Evolutionary conservation across 2,888 invertebrate species (phyloP), one percentile per base, ranked within the genome.

Genomic region (Melipona bicolor): DNA sequence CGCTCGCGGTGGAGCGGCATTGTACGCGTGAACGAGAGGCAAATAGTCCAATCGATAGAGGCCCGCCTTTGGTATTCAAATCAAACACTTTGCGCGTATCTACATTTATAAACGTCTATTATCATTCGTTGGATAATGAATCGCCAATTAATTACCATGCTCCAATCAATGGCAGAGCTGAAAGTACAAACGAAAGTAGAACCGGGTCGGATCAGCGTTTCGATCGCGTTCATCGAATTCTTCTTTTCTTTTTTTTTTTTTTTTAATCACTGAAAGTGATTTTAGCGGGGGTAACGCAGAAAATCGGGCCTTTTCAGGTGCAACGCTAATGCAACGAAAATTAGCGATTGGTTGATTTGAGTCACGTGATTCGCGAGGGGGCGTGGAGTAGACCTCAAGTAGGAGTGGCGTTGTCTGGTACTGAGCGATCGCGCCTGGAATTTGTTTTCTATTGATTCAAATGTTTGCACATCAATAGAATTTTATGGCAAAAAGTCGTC

Each of bases 91-190:
- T 81, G 62, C 77, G 69, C 81, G 75, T 62, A 81, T 81, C 76
- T 80, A 84, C 84, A 73, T 82, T 88, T 79, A 87, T 87, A 80
- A 88, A 84, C 75, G 84, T 82, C 79, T 84, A 88, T 87, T 88
- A 82, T 88, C 77, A 79, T 88, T 86, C 81, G 79, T 50, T 52
- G 84, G 84, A 84, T 84, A 87, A 87, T 78, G 77, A 78, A 84
- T 85, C 84, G 72, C 76, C 79, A 69, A 79, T 85, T 80, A 84
- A 85, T 85, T 74, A 74, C 72, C 77, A 36, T 27, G 65, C 56
- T 59, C n/a, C 73, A 77, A 82, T 82, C 77, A 77, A 76, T 67
- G 76, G 61, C 32, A 32, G 54, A 56, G 19, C 21, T 54, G 56
- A 59, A 64, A 43, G 43, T 43, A 43, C 43, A 43, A 56, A 77